Evolutionary conservation across 2,113 vertebrate genomes (phyloP), one percentile per base, ranked within the genome.

Genomic region (Gasterosteus nipponicus): DNA sequence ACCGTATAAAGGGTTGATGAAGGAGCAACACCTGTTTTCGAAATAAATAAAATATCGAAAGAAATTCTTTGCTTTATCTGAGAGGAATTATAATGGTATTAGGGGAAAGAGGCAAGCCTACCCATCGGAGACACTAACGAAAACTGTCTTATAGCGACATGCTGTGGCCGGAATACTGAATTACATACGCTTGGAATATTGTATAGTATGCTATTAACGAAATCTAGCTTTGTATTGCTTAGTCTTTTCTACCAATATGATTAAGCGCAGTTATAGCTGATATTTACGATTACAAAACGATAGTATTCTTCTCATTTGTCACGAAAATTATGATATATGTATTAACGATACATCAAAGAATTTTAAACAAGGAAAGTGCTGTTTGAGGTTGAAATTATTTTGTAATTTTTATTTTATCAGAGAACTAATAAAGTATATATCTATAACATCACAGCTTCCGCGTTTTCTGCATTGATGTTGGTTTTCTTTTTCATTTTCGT

Each of bases 391-490:
- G 90, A 95, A 95, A 95, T 95, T 93, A 94, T 95, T 95, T 95
- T 95, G 90, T 94, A 95, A 94, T 95, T 95, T 59, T 95, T 95
- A 95, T 95, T 95, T 95, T 95, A 93, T 85, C 93, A 95, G 93
- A 95, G 89, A 95, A 94, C 92, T 91, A 95, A 94, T 95, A 95
- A 95, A 95, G 92, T 95, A 95, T 95, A 95, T 95, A 95, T 95
- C 91, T 95, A 91, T 94, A 92, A 95, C 89, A 89, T 89, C 33
- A 89, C 67, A 84, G 90, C 81, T 67, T 89, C 75, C 73, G 44
- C 81, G 72, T 83, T 83, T 85, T 85, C 19, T 86, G 66, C 69
- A 38, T 80, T 44, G 3, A n/a, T 42, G 60, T 69, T 69, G 38
- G 15, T 46, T 31, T 12, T 0, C 41, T 42, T 42, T 10, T 39